A percentile compares a stretch with the other conserved stretches of the same genome.
Conservation (phyloP, 2,797 vertebrate species). For the Limosa lapponica region DNA sequence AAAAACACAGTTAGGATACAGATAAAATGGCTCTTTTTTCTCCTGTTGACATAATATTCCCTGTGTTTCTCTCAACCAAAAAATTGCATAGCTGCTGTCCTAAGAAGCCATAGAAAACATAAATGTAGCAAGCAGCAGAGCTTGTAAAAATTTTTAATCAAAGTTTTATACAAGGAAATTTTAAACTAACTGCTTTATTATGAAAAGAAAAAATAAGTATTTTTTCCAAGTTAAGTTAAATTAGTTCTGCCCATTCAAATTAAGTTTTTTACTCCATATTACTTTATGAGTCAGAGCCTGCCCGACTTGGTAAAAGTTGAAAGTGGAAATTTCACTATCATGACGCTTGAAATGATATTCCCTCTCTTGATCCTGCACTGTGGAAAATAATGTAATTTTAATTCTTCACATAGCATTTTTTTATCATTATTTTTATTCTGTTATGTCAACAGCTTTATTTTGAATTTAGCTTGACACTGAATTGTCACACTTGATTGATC, state of each 20-base stretch:
- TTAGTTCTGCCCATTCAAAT: background rate
- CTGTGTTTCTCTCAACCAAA: background rate
- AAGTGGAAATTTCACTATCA: background rate
- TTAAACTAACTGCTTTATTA: background rate
- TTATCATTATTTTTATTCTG: background rate
- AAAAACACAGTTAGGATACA: background rate
- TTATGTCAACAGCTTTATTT: background rate
- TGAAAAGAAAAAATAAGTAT: background rate
- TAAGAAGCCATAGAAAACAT: background rate
- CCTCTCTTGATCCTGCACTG: background rate
- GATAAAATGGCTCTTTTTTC: rapidly evolving
- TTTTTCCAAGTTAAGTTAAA: background rate
- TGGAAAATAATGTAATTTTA: background rate
- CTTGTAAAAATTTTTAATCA: background rate
- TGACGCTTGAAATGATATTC: background rate
- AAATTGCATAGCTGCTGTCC: background rate
- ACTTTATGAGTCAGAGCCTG: background rate
- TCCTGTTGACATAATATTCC: background rate
- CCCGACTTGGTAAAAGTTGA: background rate
- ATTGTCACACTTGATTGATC: background rate
- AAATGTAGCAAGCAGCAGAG: background rate
- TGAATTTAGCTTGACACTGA: background rate
- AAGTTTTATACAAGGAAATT: background rate
- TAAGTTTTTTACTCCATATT: background rate
- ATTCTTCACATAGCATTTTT: background rate